Evolutionary conservation across 2,113 vertebrate genomes (phyloP).

Genomic region (Hydrolagus affinis): DNA sequence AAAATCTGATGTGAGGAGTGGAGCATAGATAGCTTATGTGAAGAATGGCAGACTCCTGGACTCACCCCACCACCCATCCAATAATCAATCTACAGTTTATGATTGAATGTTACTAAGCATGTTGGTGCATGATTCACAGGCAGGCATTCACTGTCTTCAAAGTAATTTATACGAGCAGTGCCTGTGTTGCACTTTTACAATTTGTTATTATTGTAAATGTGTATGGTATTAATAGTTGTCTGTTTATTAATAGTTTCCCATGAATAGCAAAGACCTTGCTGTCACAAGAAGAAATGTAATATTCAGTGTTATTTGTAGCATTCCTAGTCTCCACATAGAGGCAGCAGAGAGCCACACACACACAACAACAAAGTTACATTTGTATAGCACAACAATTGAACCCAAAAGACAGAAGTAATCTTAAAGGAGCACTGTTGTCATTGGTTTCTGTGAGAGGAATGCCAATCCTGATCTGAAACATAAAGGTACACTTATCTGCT

Average conservation of each 20-base stretch:
- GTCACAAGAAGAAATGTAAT: background rate
- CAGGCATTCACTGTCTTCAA: no score
- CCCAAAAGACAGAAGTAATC: no score
- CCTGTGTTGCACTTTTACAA: background rate
- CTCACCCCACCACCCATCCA: background rate
- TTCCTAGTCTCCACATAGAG: conserved; percentile 25
- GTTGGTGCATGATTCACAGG: background rate
- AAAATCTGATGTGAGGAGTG: background rate
- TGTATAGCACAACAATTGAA: no score
- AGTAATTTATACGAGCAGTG: background rate
- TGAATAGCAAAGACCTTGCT: background rate
- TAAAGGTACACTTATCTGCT: no score
- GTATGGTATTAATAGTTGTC: background rate
- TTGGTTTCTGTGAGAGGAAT: no score
- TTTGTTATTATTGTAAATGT: background rate
- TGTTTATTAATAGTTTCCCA: conserved; percentile 6
- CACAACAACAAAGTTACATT: no score
- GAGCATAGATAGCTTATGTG: background rate
- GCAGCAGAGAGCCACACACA: conserved; percentile 22
- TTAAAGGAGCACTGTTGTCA: no score
- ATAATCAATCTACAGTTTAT: background rate
- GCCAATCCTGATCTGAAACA: no score
- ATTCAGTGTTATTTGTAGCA: conserved; percentile 8
- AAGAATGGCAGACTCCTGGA: background rate
- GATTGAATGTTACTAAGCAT: background rate